Conservation (phyloP, 2,113 vertebrate species). For the Pyrgilauda ruficollis region DNA sequence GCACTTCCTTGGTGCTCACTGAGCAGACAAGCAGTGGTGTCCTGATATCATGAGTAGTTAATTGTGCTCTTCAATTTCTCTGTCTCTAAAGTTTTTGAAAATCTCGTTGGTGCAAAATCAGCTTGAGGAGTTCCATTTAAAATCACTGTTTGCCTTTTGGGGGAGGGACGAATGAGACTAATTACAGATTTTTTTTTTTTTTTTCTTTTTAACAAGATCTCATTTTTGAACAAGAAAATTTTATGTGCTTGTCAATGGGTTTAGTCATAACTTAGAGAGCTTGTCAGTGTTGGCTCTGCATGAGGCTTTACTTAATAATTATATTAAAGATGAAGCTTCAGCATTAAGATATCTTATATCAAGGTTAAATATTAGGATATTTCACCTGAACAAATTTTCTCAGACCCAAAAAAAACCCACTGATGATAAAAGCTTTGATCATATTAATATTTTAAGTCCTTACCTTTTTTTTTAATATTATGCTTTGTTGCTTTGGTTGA, state of each 20-base stretch:
- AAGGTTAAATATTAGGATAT: not conserved
- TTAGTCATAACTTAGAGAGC: not conserved
- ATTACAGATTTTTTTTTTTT: not conserved
- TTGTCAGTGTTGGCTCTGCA: rapidly evolving
- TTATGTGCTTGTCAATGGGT: not conserved
- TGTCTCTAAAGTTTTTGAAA: not conserved
- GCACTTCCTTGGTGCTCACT: rapidly evolving
- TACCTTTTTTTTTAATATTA: not conserved
- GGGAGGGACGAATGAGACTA: not conserved
- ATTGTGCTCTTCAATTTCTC: not conserved
- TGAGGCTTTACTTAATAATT: not conserved
- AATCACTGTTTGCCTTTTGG: not conserved
- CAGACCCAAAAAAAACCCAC: not conserved
- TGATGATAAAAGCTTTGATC: not conserved
- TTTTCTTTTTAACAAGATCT: not conserved
- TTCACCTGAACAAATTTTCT: not conserved
- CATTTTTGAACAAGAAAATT: not conserved
- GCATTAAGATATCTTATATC: not conserved
- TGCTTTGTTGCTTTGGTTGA: not conserved
- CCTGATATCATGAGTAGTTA: not conserved
- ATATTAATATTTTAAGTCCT: not conserved
- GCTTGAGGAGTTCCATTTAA: not conserved
- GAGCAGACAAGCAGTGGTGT: not conserved
- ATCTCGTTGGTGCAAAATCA: not conserved
- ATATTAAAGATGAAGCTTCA: not conserved